phyloP scores from a whole-genome alignment of 2,113 vertebrate genomes.

The Dasyurus viverrinus region DNA sequence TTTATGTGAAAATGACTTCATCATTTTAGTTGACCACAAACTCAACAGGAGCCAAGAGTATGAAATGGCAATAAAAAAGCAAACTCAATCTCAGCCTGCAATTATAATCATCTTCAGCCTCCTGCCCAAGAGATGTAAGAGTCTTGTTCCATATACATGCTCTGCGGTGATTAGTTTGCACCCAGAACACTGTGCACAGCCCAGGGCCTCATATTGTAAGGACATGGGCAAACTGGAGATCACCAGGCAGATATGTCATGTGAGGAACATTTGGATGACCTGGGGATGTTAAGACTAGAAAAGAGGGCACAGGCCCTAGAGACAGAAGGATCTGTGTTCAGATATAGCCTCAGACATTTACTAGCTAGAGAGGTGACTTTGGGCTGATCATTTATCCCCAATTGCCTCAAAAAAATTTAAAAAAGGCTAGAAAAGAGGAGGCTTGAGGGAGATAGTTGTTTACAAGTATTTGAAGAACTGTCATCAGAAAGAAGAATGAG shows the following conservation, averaged over 20 bases:
- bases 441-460: neutral
- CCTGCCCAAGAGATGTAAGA: neutral
- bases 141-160: neutral
- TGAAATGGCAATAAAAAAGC: neutral
- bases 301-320: neutral
- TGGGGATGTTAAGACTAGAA: conserved; percentile 16
- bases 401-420: neutral
- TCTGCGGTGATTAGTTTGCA: neutral
- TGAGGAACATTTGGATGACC: conserved; percentile 26
- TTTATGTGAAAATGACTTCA: conserved; percentile 3
- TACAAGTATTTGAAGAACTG: neutral
- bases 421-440: neutral
- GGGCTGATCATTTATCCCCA: neutral
- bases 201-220: conserved; percentile 25
- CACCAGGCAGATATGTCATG: neutral
- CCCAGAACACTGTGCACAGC: neutral
- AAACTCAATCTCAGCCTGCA: neutral
- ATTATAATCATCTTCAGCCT: neutral
- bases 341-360: neutral
- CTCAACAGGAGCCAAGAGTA: neutral
- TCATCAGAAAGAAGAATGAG: neutral
- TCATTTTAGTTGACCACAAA: neutral
- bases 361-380: neutral
- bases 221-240: neutral
- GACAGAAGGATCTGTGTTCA: neutral